Evolutionary conservation across 2,888 invertebrate species (phyloP), one percentile per base, ranked within the genome.

Genomic region (Luperina testacea): DNA sequence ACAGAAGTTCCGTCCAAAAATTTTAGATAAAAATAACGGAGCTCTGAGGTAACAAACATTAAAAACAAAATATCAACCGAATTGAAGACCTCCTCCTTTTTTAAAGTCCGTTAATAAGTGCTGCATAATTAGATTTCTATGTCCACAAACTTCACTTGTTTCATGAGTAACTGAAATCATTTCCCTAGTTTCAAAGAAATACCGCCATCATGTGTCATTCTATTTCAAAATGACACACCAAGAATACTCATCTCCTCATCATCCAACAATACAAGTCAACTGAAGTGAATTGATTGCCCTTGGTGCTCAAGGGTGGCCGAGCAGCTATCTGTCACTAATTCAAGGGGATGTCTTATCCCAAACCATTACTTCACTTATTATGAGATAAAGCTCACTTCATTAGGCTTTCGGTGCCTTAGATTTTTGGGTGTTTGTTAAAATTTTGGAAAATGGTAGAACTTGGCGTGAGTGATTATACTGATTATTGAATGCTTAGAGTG

Each of bases 371-470:
- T 65, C 24, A 38, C 61, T 72, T 75, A 77, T 86, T 77, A 86
- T 32, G 45, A 80, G 72, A 82, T 70, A 72, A 67, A 68, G 17
- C 13, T 77, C 76, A 72, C 74, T 80, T 86, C 84, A 86, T 86
- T 86, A 75, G 48, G 27, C 20, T 59, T 68, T 24, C 20, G 1
- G 1, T 51, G n/a, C 2, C 45, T 70, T 32, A 32, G 15, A 65
- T 65, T 38, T 32, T 45, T 69, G 9, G 53, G 1, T 2, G 38
- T 68, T 75, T 68, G 17, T n/a, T 32, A 17, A 48, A 48, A 64
- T 45, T 1, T 45, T 53, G 13, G 5, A 17, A 38, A 70, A 61
- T 27, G 27, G 15, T 27, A 15, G 15, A 61, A 61, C 6, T 59
- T n/a, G n/a, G 15, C n/a, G 27, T 61, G n/a, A 15, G 7, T 61